phyloP scores from a whole-genome alignment of 1,140 invertebrate genomes.

The Cryptotermes secundus region DNA sequence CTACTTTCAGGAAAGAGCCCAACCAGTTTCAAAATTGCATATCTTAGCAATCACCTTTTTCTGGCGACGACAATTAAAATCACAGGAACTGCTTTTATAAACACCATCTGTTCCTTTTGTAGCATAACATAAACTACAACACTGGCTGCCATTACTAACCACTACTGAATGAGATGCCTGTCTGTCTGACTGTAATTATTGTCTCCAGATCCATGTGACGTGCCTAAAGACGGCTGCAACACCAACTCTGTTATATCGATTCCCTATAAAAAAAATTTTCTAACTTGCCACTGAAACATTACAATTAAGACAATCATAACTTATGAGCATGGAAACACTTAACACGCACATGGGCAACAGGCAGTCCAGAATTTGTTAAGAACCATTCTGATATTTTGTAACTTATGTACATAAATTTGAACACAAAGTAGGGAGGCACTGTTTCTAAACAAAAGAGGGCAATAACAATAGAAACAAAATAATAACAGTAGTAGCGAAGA shows the following conservation, averaged over 20 bases:
- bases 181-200: too few relatives aligned
- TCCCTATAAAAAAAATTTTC: neutral
- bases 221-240: neutral
- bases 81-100: too few relatives aligned
- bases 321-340: neutral
- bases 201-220: neutral
- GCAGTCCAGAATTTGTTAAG: neutral
- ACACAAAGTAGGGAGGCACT: neutral
- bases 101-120: too few relatives aligned
- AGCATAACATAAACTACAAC: too few relatives aligned
- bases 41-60: neutral
- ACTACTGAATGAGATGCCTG: too few relatives aligned
- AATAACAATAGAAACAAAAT: too few relatives aligned
- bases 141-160: too few relatives aligned
- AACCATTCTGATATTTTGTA: neutral
- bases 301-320: neutral
- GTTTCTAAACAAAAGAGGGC: neutral
- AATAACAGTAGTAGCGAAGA: too few relatives aligned
- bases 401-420: neutral
- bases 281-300: conserved; percentile 15
- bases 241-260: neutral
- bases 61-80: too few relatives aligned
- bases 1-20: neutral
- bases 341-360: neutral
- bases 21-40: neutral